Evolutionary conservation across 92 coral and sea anemone genomes (phyloP).

Genomic region (Epizoanthus stellaris): DNA sequence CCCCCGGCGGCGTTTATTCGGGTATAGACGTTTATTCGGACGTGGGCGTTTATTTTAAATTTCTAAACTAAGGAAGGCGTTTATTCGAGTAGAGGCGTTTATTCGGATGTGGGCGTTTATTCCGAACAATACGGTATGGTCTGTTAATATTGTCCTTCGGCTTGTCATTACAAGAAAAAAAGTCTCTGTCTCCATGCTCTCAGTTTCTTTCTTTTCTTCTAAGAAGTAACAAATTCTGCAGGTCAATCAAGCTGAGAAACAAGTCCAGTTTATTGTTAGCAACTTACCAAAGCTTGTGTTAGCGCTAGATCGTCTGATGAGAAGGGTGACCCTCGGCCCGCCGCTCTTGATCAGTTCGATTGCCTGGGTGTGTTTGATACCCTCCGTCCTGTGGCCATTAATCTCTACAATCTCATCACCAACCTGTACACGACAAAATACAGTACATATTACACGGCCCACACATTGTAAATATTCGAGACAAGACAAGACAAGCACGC

Average conservation of each 20-base stretch:
- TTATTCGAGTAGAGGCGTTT: no score
- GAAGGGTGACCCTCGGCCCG: conserved; percentile 71
- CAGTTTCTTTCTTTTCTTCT: neutral
- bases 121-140: no score
- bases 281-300: conserved; percentile 67
- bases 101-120: no score
- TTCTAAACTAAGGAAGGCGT: no score
- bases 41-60: no score
- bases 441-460: no score
- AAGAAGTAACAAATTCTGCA: neutral
- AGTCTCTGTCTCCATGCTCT: neutral
- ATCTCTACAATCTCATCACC: conserved; percentile 96
- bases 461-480: no score
- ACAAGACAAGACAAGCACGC: no score
- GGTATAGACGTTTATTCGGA: no score
- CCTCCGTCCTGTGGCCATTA: conserved; percentile 77
- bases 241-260: neutral
- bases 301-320: conserved; percentile 65
- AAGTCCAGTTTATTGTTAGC: neutral
- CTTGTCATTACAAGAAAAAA: no score
- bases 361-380: conserved; percentile 91
- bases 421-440: conserved; percentile 55
- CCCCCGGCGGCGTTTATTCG: no score
- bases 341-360: conserved; percentile 83
- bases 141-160: no score